Percentiles rank a stretch among this genome's conserved stretches.
These are phyloP conservation scores for Lepidiolamprologus cunningtoni DNA, from an alignment of 2,113 vertebrate species.

Conservation along the genomic window DNA sequence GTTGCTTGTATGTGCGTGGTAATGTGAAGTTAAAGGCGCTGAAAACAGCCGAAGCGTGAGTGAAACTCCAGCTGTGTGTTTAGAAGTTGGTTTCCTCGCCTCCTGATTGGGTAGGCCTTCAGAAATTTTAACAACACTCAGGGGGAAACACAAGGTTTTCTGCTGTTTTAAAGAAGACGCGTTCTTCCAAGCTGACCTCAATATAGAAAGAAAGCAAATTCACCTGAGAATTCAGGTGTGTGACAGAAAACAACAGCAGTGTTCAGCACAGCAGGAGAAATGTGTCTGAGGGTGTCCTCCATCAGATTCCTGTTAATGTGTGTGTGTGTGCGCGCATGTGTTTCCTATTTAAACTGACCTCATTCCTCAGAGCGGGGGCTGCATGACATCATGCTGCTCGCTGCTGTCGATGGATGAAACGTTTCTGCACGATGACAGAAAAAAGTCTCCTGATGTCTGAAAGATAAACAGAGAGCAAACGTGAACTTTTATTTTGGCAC, in stretches of 20 bases:
- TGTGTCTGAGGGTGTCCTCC: background rate
- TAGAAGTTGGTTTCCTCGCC: background rate
- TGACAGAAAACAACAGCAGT: background rate
- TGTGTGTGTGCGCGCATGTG: background rate
- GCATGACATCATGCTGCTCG: conserved; percentile 49
- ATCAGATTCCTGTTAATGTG: background rate
- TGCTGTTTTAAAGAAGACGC: background rate
- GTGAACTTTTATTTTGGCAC: background rate
- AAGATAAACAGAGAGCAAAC: background rate
- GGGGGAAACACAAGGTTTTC: background rate
- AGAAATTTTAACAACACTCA: background rate
- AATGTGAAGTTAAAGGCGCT: background rate
- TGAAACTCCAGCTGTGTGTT: background rate
- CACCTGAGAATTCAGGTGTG: background rate
- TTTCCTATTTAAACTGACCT: conserved; percentile 63
- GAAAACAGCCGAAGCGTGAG: background rate
- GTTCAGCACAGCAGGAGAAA: background rate
- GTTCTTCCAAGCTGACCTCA: background rate
- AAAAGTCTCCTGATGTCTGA: background rate
- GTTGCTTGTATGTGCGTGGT: background rate
- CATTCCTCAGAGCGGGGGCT: conserved; percentile 29
- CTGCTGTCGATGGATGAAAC: conserved; percentile 19
- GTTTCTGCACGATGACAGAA: background rate
- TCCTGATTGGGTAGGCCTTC: background rate
- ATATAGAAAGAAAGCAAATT: background rate